phyloP scores from a whole-genome alignment of 2,888 invertebrate species.

The Tachina grossa region DNA sequence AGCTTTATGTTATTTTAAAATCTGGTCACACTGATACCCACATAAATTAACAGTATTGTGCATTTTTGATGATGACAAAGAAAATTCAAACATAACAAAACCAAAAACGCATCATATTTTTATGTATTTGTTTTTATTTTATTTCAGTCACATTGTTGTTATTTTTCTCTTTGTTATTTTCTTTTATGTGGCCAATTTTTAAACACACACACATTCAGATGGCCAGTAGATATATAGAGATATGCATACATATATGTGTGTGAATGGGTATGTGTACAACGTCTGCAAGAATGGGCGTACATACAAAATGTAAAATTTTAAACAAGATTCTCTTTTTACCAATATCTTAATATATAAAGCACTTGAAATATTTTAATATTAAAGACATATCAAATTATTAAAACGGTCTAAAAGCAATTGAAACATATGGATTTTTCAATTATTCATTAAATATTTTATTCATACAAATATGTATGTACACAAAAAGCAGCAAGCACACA shows the following conservation, averaged over 20 bases:
- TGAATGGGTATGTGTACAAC: conserved; percentile 29
- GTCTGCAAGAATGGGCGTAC: conserved; percentile 68
- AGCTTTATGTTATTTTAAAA: too few species aligned
- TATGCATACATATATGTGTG: not conserved
- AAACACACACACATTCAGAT: conserved; percentile 11
- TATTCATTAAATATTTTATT: not conserved
- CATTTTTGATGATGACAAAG: conserved; percentile 29
- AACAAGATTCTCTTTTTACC: conserved; percentile 2
- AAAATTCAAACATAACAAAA: conserved; percentile 9
- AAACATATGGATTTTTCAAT: not conserved
- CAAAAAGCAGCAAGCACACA: not conserved
- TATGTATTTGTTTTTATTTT: conserved; percentile 6
- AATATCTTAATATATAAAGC: conserved; percentile 8
- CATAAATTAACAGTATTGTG: not conserved
- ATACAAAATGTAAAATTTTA: not conserved
- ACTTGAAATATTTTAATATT: not conserved
- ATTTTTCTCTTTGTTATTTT: conserved; percentile 31
- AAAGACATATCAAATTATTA: too few species aligned
- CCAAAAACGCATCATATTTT: conserved; percentile 20
- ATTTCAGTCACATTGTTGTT: conserved; percentile 17
- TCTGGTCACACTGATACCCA: too few species aligned
- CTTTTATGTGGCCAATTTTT: conserved; percentile 44
- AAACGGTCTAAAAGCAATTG: not conserved
- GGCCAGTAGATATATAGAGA: conserved; percentile 1
- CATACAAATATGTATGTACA: not conserved